Evolutionary conservation across 2,797 vertebrate genomes (phyloP).

Genomic region (Menidia menidia): DNA sequence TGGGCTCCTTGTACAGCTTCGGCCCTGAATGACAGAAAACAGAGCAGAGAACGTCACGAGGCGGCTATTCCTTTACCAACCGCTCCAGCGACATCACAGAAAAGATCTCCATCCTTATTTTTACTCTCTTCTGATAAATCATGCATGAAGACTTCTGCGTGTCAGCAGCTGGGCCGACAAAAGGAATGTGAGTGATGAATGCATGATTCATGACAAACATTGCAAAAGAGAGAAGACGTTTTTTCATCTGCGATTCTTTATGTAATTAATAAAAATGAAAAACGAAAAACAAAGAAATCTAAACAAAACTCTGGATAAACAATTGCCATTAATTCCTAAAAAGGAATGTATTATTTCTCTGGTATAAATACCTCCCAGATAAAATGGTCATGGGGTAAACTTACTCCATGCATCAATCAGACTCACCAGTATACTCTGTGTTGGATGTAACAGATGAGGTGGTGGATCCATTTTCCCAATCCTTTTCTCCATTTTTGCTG

Average conservation of each 20-base stretch:
- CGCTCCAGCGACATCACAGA: conserved; percentile 23
- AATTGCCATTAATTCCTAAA: not conserved
- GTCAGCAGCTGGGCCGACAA: not conserved
- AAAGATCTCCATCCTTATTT: conserved; percentile 19
- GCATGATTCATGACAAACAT: not conserved
- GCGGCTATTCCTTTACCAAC: conserved; percentile 56
- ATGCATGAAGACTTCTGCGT: conserved; percentile 27
- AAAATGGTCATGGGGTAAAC: not conserved
- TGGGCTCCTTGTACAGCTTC: conserved; percentile 97
- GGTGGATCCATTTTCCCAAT: conserved; percentile 98
- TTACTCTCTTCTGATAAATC: conserved; percentile 45
- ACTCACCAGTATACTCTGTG: conserved; percentile 94
- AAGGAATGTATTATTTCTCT: not conserved
- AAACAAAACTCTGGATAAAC: not conserved
- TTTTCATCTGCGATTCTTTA: not conserved
- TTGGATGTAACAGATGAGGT: conserved; percentile 96
- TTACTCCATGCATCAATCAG: not conserved
- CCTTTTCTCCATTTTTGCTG: conserved; percentile 96
- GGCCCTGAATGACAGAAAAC: conserved; percentile 85
- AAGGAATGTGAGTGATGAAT: conserved; percentile 3
- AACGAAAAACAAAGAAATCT: not conserved
- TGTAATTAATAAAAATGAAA: not conserved
- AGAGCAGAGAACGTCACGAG: conserved; percentile 11
- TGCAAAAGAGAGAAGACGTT: not conserved
- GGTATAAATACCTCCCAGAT: not conserved